Evolutionary conservation across 2,797 vertebrate species (phyloP).

Genomic region (Otus scops): DNA sequence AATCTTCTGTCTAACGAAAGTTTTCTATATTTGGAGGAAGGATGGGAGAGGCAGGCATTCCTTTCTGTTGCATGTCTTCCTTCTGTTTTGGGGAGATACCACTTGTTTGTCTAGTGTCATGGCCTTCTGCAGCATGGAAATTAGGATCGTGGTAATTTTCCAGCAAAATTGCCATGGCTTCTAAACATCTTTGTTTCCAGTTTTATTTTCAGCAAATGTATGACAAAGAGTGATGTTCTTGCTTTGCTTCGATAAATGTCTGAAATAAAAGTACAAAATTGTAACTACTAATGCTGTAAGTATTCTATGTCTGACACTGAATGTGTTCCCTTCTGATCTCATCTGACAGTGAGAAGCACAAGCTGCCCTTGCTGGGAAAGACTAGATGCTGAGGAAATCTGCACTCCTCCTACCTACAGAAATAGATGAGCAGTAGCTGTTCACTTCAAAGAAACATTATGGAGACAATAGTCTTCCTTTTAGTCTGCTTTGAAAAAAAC

Average conservation of each 20-base stretch:
- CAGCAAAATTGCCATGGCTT: background rate
- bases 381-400: background rate
- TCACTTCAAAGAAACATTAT: background rate
- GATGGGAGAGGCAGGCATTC: background rate
- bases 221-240: background rate
- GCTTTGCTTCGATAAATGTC: background rate
- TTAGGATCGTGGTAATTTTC: background rate
- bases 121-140: background rate
- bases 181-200: background rate
- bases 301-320: background rate
- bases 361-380: background rate
- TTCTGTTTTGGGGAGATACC: background rate
- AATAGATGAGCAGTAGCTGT: background rate
- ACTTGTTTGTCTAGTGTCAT: background rate
- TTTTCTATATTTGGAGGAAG: background rate
- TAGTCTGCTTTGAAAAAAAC: background rate
- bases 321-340: background rate
- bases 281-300: background rate
- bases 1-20: background rate
- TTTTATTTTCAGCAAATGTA: background rate
- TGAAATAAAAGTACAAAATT: background rate
- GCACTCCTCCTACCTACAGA: background rate
- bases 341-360: background rate
- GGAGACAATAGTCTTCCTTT: background rate
- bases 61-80: background rate